Evolutionary conservation across 2,888 invertebrate genomes (phyloP).

Genomic region (Abrostola triplasia): DNA sequence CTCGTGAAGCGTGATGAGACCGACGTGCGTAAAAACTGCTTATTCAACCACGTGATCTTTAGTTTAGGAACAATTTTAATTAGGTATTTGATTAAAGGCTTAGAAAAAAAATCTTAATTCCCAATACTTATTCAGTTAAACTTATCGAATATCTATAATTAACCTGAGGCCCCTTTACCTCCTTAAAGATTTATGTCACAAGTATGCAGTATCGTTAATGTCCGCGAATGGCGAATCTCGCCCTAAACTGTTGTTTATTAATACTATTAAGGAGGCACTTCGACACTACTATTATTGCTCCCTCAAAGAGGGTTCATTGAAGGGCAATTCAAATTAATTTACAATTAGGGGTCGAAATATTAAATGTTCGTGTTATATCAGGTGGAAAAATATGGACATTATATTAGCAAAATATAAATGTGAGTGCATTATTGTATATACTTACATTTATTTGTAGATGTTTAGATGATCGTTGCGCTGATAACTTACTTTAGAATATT

Average conservation of each 20-base stretch:
- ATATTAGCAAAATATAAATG: not conserved
- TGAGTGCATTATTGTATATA: not conserved
- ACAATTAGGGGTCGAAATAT: constrained; percentile 43
- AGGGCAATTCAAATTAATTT: constrained; percentile 35
- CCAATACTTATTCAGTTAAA: not conserved
- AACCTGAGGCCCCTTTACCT: not conserved
- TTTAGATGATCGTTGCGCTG: not conserved
- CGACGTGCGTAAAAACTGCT: no score
- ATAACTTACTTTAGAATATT: no score
- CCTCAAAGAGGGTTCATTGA: constrained; percentile 22
- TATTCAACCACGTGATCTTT: no score
- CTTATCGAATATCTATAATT: not conserved
- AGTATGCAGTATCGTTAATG: not conserved
- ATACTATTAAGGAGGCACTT: constrained; percentile 36
- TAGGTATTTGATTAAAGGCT: no score
- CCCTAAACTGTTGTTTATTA: constrained; percentile 24
- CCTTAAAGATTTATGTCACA: not conserved
- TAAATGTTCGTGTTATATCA: constrained; percentile 26
- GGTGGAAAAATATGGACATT: constrained; percentile 14
- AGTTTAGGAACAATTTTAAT: no score
- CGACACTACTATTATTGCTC: constrained; percentile 30
- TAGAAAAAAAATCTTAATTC: not conserved
- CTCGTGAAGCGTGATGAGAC: no score
- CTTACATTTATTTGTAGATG: not conserved
- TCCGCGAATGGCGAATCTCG: constrained; percentile 2